Evolutionary conservation across 2,888 invertebrate species (phyloP), one percentile per base, ranked within the genome.

Genomic region (Drosophila parthenogenetica): DNA sequence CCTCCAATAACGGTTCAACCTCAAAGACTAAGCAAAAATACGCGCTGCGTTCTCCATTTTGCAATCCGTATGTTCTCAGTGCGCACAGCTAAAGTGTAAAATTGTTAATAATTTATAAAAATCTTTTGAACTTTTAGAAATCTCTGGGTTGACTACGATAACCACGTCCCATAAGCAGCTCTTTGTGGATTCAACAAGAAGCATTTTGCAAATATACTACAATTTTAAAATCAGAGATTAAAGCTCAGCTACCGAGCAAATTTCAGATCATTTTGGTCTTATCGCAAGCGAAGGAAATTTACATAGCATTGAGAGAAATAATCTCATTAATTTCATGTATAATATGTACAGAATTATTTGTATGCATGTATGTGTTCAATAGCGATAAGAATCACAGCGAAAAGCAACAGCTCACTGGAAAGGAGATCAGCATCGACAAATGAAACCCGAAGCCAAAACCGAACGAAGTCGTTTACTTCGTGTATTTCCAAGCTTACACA

Each of bases 61-160:
- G 63, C 17, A 75, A 75, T 72, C 63, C 64, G 75, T 75, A 64
- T 49, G 76, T 75, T 29, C 29, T 29, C 8, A 22, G 22, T 40
- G 8, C 16, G 16, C 40, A 40, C 17, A 29, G 5, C 1, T 35
- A 2, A 43, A 16, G 10, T 5, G 10, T 10, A 10, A 19, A 17
- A 59, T 19, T 14, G 8, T 8, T 5, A 37, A 5, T 22, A 14
- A 10, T 14, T 43, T 19, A 13, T 22, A 22, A 5, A 22, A 13
- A 11, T 37, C 17, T 42, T n/a, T 13, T 66, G 11, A 17, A 14
- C 22, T 77, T 74, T 62, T 59, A 74, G 74, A 11, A 77, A 72
- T 37, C 62, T 74, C 13, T 77, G 77, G 74, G 0, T 48, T 11
- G 14, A 73, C 54, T 11, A 17, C 5, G 42, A 71, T 51, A 40